Percentiles rank a stretch among this genome's conserved stretches.
Evolutionary conservation across 2,797 vertebrate species (phyloP).

Genomic region (Amphiprion clarkii): DNA sequence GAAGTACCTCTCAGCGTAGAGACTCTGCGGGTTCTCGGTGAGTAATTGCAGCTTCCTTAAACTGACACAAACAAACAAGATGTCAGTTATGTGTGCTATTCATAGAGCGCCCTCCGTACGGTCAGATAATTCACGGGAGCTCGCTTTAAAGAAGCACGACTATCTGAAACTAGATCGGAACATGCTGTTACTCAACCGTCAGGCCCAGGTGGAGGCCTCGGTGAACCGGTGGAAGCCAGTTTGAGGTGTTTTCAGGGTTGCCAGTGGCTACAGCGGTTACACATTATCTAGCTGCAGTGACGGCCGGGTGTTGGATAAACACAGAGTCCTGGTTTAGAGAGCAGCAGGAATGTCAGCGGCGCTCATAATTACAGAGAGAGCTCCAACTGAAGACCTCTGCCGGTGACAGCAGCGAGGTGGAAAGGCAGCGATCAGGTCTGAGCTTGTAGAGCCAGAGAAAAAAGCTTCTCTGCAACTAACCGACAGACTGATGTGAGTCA

Average conservation of each 20-base stretch:
- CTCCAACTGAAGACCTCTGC: slow-evolving; percentile 59
- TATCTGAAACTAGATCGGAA: slow-evolving; percentile 10
- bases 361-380: slow-evolving; percentile 81
- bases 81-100: slow-evolving; percentile 23
- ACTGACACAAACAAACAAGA: slow-evolving; percentile 47
- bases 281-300: slow-evolving; percentile 72
- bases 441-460: slow-evolving; percentile 50
- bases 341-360: slow-evolving; percentile 79
- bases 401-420: slow-evolving; percentile 49
- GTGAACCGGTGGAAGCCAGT: slow-evolving; percentile 48
- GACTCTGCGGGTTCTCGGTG: slow-evolving; percentile 62
- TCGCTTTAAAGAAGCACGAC: background rate
- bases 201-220: slow-evolving; percentile 39
- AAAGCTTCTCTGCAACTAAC: slow-evolving; percentile 20
- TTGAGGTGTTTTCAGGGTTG: slow-evolving; percentile 76
- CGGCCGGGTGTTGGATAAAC: slow-evolving; percentile 81
- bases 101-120: slow-evolving; percentile 8
- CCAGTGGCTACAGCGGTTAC: slow-evolving; percentile 76
- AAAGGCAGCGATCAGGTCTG: slow-evolving; percentile 66
- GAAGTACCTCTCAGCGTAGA: slow-evolving; percentile 89
- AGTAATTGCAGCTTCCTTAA: slow-evolving; percentile 67
- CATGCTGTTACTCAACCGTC: background rate
- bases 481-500: slow-evolving; percentile 25
- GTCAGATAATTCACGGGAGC: slow-evolving; percentile 13
- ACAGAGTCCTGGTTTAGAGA: slow-evolving; percentile 72